These are phyloP conservation scores for Megathymus violae DNA, from an alignment of 1,140 invertebrate species.

Conservation along the genomic window DNA sequence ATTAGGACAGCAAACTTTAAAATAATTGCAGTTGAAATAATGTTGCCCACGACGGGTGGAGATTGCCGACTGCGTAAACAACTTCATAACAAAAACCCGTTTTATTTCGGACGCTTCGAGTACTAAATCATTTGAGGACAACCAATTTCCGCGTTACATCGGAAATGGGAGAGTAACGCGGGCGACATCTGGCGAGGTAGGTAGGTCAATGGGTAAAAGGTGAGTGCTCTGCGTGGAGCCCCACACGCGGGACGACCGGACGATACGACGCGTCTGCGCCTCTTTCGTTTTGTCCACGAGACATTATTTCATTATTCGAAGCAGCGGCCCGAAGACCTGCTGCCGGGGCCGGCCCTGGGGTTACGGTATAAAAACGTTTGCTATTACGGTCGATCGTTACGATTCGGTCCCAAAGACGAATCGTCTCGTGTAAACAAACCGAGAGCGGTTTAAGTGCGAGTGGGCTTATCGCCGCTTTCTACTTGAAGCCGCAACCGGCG, in stretches of 20 bases:
- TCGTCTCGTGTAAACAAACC: not conserved
- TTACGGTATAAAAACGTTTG: no score
- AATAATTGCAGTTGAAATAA: not conserved
- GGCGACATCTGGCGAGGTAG: constrained; percentile 15
- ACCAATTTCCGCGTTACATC: constrained; percentile 14
- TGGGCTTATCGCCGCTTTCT: constrained; percentile 24
- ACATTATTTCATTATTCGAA: no score
- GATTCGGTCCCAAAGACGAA: not conserved
- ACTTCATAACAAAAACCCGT: not conserved
- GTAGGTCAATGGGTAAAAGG: constrained; percentile 49
- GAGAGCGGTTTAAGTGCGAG: constrained; percentile 15
- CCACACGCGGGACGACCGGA: not conserved
- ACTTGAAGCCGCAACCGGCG: constrained; percentile 2
- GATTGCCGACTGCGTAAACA: not conserved
- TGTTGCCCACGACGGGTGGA: not conserved
- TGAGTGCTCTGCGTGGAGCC: constrained; percentile 39
- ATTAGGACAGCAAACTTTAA: no score
- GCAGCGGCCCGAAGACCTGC: no score
- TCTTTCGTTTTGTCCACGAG: no score
- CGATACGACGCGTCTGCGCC: no score
- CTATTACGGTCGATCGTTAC: not conserved
- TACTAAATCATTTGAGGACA: not conserved
- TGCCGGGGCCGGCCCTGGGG: no score
- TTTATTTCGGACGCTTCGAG: not conserved
- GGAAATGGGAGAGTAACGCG: constrained; percentile 19